Evolutionary conservation across 2,113 vertebrate species (phyloP).

Genomic region (Bambusicola thoracicus): DNA sequence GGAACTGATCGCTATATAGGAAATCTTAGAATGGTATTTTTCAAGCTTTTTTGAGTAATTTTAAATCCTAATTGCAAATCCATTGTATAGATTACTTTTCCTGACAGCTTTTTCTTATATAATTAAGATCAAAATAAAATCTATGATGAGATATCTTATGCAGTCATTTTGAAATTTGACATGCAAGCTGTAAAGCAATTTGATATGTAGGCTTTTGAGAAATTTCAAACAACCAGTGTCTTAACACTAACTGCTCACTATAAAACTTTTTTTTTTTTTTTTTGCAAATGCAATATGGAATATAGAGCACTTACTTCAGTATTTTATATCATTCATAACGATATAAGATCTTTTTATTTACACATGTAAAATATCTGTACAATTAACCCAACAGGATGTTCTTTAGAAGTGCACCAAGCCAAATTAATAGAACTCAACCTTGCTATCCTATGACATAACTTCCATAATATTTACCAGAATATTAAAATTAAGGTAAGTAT

Average conservation of each 20-base stretch:
- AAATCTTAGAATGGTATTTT: neutral
- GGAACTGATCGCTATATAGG: neutral
- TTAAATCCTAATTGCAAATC: neutral
- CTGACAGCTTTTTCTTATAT: neutral
- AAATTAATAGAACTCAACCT: neutral
- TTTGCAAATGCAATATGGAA: neutral
- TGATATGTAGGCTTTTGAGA: neutral
- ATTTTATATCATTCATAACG: neutral
- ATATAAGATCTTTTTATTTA: neutral
- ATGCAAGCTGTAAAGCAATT: neutral
- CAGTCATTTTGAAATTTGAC: neutral
- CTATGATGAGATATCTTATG: neutral
- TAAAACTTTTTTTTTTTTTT: neutral
- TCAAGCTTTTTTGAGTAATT: neutral
- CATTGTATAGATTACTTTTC: neutral
- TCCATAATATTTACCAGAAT: neutral
- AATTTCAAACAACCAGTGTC: neutral
- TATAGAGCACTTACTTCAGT: neutral
- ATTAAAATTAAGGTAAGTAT: neutral
- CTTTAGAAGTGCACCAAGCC: neutral
- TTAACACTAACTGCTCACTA: neutral
- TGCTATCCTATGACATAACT: neutral
- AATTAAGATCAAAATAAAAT: neutral
- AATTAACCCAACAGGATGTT: neutral
- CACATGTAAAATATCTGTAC: accelerated